Evolutionary conservation across 2,113 vertebrate species (phyloP).

Genomic region (Rhea pennata): DNA sequence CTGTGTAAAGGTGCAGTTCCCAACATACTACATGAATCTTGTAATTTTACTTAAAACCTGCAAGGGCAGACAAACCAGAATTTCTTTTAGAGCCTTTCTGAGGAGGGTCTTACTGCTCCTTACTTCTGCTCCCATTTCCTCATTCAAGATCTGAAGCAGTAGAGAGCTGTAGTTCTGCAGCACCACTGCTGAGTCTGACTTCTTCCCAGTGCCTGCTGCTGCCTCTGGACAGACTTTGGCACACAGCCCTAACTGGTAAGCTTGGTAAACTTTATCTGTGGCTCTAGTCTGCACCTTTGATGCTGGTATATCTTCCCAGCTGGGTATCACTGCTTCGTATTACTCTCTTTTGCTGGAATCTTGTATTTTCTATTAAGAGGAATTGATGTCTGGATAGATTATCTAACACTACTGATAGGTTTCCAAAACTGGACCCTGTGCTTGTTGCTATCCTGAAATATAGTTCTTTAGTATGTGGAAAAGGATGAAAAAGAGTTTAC

Average conservation of each 20-base stretch:
- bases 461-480: neutral
- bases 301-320: neutral
- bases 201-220: neutral
- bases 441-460: neutral
- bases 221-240: neutral
- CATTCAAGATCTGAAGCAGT: neutral
- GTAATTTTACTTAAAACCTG: neutral
- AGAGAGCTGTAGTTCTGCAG: neutral
- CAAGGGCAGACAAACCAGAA: neutral
- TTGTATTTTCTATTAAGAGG: neutral
- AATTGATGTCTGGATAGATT: neutral
- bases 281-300: neutral
- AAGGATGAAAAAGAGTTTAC: neutral
- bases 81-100: neutral
- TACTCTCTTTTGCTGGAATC: neutral
- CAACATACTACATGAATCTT: neutral
- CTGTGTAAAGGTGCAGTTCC: neutral
- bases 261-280: neutral
- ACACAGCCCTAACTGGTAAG: neutral
- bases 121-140: neutral
- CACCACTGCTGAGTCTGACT: neutral
- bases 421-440: neutral
- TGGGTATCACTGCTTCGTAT: neutral
- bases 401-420: neutral
- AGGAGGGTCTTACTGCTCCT: neutral